Base-by-base conservation (phyloP, 1,140 invertebrate species). In the Hylaeus anthracinus region DNA sequence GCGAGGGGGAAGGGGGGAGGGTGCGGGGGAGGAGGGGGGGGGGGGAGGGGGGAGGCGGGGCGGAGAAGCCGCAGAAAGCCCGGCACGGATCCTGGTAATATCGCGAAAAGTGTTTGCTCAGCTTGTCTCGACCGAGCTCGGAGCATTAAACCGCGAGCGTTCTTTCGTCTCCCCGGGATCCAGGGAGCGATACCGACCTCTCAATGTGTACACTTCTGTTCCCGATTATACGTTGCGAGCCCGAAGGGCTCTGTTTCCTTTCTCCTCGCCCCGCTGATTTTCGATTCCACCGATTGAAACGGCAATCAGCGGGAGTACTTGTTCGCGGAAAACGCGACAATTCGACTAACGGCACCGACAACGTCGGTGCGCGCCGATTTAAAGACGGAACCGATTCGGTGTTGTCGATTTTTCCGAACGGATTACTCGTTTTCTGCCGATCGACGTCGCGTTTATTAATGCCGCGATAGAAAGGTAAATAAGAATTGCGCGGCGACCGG, bases 21-120 rank as follows among this genome's bases (percentile, higher is more conserved):
- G 6, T 15, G 39, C 8, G 12, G 37, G 51, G 39, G 56, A 43
- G 69, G 8, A 12, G 37, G 12, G 37, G 51, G 39, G 56, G n/a
- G n/a, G 1, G 48, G 51, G 26, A 61, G 41, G 10, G 41, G 15
- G 58, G 60, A 67, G 79, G 61, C 79, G 77, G 51, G 69, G 69
- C 56, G 63, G 69, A 73, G 81, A 81, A 77, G 80, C 69, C 58
- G 81, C 81, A 72, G 81, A 84, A 80, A 83, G 84, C 79, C 82
- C 83, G 83, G 83, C 53, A 73, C 61, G 84, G 84, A 83, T 72
- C 79, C 82, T 87, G 83, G 88, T 89, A 91, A 91, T 91, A 91
- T 90, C 89, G 86, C 84, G 89, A 89, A 91, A 91, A 91, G 88
- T 91, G 88, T 91, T 91, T 91, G 88, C 89, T 90, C 86, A 91